Conservation (phyloP, 2,113 vertebrate genomes). For the Mus spicilegus region DNA sequence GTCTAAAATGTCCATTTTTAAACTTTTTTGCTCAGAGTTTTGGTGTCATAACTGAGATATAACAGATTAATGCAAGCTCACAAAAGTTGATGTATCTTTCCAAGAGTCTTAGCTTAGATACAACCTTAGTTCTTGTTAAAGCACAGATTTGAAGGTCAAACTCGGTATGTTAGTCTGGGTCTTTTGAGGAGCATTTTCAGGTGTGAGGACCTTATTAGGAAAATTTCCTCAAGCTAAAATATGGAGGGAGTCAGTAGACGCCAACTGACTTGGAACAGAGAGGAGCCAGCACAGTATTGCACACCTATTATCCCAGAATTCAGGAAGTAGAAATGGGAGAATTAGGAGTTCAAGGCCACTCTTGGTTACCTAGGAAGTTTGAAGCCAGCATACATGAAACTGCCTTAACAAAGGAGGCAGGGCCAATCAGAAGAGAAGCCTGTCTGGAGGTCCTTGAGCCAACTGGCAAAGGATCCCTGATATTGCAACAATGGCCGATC, state of each 20-base stretch:
- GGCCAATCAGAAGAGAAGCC: not conserved
- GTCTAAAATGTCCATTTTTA: constrained; percentile 14
- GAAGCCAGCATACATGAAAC: not conserved
- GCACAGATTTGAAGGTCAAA: constrained; percentile 1
- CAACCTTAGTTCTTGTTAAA: not conserved
- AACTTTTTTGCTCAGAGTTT: constrained; percentile 27
- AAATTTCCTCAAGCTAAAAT: not conserved
- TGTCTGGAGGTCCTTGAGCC: not conserved
- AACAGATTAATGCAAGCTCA: not conserved
- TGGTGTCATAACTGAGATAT: not conserved
- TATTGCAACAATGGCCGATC: not conserved
- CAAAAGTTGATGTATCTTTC: constrained; percentile 11
- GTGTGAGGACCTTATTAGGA: not conserved
- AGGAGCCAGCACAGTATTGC: not conserved
- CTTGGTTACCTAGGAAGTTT: not conserved
- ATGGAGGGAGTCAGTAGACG: no score
- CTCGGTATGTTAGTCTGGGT: not conserved
- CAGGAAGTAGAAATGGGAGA: not conserved
- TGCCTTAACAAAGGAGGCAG: not conserved
- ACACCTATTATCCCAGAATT: no score
- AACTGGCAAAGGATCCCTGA: not conserved
- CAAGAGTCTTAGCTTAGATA: constrained; percentile 1
- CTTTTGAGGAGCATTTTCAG: constrained; percentile 18
- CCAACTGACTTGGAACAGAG: not conserved
- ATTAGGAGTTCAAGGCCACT: not conserved